A percentile compares a stretch with the other conserved stretches of the same genome.
Conservation (phyloP, 2,797 vertebrate species). For the Gambelia wislizenii region DNA sequence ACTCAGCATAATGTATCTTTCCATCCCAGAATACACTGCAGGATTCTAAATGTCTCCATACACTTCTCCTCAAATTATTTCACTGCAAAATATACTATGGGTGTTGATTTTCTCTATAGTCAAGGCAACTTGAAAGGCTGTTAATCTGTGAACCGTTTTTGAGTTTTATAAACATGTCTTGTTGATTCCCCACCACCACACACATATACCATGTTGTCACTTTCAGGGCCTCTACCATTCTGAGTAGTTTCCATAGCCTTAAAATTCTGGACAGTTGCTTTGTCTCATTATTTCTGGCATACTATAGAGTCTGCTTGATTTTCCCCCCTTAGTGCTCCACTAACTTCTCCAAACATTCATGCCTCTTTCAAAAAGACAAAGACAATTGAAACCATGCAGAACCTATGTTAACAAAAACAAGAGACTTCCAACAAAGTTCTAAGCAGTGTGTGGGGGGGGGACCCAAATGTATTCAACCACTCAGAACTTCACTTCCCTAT, state of each 20-base stretch:
- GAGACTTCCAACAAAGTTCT: constrained; percentile 66
- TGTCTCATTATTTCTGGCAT: constrained; percentile 65
- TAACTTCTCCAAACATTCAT: constrained; percentile 73
- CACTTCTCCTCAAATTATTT: background rate
- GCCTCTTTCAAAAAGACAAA: constrained; percentile 71
- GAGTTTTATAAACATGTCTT: constrained; percentile 53
- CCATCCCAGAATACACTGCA: background rate
- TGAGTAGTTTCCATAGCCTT: constrained; percentile 56
- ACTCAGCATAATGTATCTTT: background rate
- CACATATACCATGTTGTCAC: constrained; percentile 40
- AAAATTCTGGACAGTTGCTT: constrained; percentile 66
- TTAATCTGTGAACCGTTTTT: constrained; percentile 26
- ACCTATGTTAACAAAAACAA: constrained; percentile 69
- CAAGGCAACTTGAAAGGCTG: background rate
- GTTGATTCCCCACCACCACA: constrained; percentile 39
- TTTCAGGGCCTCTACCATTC: constrained; percentile 57
- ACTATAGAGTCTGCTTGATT: constrained; percentile 48
- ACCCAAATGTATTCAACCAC: constrained; percentile 63
- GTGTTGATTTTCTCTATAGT: background rate
- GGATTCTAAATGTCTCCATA: background rate
- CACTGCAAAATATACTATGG: background rate
- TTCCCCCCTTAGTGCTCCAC: constrained; percentile 59
- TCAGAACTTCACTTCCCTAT: constrained; percentile 54
- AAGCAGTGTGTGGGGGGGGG: constrained; percentile 66
- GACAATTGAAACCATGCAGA: constrained; percentile 65